Evolutionary conservation across 2,888 invertebrate species (phyloP).

Genomic region (Macrosoma leucophasiata): DNA sequence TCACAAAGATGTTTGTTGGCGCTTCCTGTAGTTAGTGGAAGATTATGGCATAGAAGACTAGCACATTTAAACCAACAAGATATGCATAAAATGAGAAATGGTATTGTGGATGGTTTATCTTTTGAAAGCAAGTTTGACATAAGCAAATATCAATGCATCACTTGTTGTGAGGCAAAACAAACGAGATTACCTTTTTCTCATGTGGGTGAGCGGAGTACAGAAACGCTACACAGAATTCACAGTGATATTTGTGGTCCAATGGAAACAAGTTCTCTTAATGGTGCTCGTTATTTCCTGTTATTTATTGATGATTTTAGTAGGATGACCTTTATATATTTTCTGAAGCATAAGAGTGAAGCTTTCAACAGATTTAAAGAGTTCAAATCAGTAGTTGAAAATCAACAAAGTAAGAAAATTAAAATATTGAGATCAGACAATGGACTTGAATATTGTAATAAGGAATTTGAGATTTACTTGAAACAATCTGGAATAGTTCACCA

Average conservation of each 20-base stretch:
- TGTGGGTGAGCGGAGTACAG: conserved; percentile 6
- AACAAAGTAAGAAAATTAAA: conserved; percentile 18
- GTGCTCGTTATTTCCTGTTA: no score
- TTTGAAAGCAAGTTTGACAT: conserved; percentile 4
- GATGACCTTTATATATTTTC: conserved; percentile 21
- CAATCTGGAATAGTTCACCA: conserved; percentile 22
- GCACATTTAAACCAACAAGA: conserved; percentile 20
- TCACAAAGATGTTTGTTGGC: conserved; percentile 8
- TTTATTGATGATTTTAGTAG: conserved; percentile 33
- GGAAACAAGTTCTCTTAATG: no score
- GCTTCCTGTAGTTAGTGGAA: conserved; percentile 4
- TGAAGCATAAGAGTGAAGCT: conserved; percentile 9
- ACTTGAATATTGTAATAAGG: conserved; percentile 20
- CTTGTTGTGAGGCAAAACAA: conserved; percentile 17
- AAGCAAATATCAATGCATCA: conserved; percentile 10
- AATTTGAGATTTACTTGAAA: conserved; percentile 22
- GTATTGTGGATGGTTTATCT: conserved; percentile 17
- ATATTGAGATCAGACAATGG: conserved; percentile 21
- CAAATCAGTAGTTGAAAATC: conserved; percentile 18
- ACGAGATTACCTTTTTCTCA: conserved; percentile 10
- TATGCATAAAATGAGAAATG: conserved; percentile 23
- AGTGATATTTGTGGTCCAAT: conserved; percentile 31
- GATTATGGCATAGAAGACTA: conserved; percentile 18
- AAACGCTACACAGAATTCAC: conserved; percentile 7
- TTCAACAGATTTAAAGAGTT: conserved; percentile 14